phyloP scores from a whole-genome alignment of 2,113 vertebrate genomes.

The Dermatemys mawii region DNA sequence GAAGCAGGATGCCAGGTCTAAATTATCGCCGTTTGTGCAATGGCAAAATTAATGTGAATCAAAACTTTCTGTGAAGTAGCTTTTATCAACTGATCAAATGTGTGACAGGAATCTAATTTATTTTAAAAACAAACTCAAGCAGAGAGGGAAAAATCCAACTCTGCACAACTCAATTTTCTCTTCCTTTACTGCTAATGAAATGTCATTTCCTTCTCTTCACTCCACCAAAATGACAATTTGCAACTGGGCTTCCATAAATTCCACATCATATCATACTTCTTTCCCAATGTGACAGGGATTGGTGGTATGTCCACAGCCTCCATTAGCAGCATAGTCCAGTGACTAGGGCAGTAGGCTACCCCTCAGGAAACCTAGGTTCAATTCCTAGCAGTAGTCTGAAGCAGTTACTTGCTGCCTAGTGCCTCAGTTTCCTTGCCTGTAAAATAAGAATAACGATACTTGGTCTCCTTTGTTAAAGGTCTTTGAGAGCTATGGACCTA shows the following conservation, averaged over 20 bases:
- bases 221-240: not conserved
- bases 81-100: conserved; percentile 55
- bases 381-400: not conserved
- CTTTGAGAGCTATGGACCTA: not conserved
- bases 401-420: not conserved
- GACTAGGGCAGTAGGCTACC: not conserved
- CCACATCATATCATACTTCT: conserved; percentile 12
- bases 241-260: not conserved
- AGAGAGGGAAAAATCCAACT: conserved; percentile 54
- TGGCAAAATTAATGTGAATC: conserved; percentile 60
- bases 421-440: not conserved
- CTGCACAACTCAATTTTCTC: conserved; percentile 35
- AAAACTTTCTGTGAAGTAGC: conserved; percentile 49
- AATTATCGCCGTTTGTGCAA: conserved; percentile 68
- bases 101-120: conserved; percentile 65
- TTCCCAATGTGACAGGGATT: not conserved
- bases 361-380: not conserved
- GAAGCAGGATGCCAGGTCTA: conserved; percentile 61
- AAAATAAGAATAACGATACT: not conserved
- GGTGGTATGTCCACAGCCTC: conserved; percentile 18
- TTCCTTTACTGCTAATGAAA: conserved; percentile 35
- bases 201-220: conserved; percentile 1
- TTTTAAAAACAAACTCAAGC: conserved; percentile 53
- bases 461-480: not conserved
- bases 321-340: not conserved